Evolutionary conservation across 2,797 vertebrate species (phyloP), one percentile per base, ranked within the genome.

Genomic region (Rhynchonycteris naso): DNA sequence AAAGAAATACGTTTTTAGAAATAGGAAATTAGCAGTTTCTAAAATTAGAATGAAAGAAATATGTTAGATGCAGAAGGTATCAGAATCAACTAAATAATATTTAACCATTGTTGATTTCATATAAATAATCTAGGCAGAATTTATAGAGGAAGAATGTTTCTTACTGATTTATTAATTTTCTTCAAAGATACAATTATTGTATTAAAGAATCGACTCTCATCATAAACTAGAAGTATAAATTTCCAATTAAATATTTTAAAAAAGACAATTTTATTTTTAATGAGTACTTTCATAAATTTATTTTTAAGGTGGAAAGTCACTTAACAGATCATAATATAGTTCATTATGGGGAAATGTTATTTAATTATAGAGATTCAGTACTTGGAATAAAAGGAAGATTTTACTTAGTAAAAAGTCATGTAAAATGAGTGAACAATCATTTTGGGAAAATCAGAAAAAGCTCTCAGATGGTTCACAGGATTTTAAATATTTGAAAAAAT

Each of bases 181-280:
- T 76, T 95, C 52, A 91, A 75, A 92, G 14, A 52, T 33, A 63
- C 4, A 58, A 66, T 14, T 85, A 88, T 69, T 2, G 50, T 90
- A 43, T 47, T 50, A 95, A 88, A 7, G 56, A 82, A 95, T 56
- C 33, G 43, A 52, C 12, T 81, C 22, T 84, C 9, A 68, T 65
- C 13, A 71, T 82, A 94, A 95, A 56, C 83, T 88, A 0, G 2
- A 88, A 97, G 97, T 94, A 95, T 66, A 97, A 97, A 97, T 96
- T 94, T 33, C 92, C 68, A 97, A 92, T 85, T 97, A 97, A 97
- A 94, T 96, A 96, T 95, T 71, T 71, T 94, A 0, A 7, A 97
- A 96, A 30, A 74, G 58, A 94, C 75, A 59, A 94, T 50, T 92
- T 88, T 88, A 50, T 74, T 71, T 92, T 87, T 90, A 96, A 88